Evolutionary conservation across 2,113 vertebrate genomes (phyloP), one percentile per base, ranked within the genome.

Genomic region (Sebastes schlegelii): DNA sequence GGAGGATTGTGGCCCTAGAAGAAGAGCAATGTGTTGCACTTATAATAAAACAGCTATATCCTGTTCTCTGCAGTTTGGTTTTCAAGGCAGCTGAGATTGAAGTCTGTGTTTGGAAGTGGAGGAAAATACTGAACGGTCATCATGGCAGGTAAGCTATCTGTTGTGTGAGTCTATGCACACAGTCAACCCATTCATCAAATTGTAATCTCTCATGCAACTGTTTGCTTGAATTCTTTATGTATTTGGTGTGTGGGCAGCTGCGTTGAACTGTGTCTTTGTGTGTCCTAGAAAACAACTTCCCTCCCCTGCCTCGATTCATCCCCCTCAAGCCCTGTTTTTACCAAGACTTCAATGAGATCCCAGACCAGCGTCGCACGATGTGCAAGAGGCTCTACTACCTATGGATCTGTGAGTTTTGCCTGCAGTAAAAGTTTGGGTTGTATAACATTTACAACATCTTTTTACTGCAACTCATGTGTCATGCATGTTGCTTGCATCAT

Each of bases 321-420:
- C 98, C 98, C 0, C 92, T 99, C 90, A 99, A 97, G 95, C 98
- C 98, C 9, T 99, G 98, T 91, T 99, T 99, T 93, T 99, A 99
- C 91, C 98, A 99, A 89, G 97, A 99, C 91, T 99, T 99, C 11
- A 97, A 99, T 1, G 98, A 97, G 1, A 99, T 99, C 85, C 98
- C 98, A 0, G 97, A 98, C 1, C 96, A 96, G 79, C 95, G 94
- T 65, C 97, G 97, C 54, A 97, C 93, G 88, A 97, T 98, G 95
- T 96, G 97, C 94, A 99, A 98, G 88, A 96, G 97, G 76, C 95
- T 99, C 52, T 99, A 99, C 93, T 98, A 99, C 95, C 96, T 99
- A 76, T 99, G 98, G 98, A 98, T 99, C 94, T 23, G 98, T 99
- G 94, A 97, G 98, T 99, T 8, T 34, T 49, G 12, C 5, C 57